A percentile compares a stretch with the other conserved stretches of the same genome.
Evolutionary conservation across 2,888 invertebrate species (phyloP).

Genomic region (Malachius bipustulatus): DNA sequence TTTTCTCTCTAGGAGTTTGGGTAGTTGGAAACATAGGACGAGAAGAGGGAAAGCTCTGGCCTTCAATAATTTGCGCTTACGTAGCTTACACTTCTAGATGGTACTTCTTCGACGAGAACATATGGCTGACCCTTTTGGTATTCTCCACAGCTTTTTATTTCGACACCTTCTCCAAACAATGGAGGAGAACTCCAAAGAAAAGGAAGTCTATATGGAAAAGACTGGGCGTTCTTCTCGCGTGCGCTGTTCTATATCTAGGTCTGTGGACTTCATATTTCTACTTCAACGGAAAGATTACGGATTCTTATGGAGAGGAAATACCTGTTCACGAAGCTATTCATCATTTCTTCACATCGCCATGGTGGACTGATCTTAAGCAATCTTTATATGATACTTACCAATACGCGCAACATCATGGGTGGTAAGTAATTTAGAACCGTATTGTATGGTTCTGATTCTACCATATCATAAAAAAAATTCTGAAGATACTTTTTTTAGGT

Average conservation of each 20-base stretch:
- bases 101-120: conserved; percentile 60
- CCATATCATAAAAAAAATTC: conserved; percentile 2
- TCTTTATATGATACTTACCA: conserved; percentile 61
- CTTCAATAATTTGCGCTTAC: conserved; percentile 58
- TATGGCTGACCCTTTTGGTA: conserved; percentile 57
- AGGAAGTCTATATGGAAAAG: conserved; percentile 37
- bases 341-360: conserved; percentile 82
- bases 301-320: conserved; percentile 66
- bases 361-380: conserved; percentile 73
- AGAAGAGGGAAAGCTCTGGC: conserved; percentile 61
- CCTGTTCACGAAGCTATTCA: conserved; percentile 78
- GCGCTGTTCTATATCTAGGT: conserved; percentile 54
- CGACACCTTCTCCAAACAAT: conserved; percentile 64
- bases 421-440: no score
- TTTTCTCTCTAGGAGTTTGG: conserved; percentile 62
- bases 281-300: conserved; percentile 77
- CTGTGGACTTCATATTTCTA: conserved; percentile 72
- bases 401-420: conserved; percentile 76
- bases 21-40: conserved; percentile 82
- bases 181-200: conserved; percentile 55
- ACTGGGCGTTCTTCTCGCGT: conserved; percentile 45
- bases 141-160: conserved; percentile 56
- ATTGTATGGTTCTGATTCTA: background rate
- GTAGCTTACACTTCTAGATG: conserved; percentile 54
- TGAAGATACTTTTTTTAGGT: conserved; percentile 24